Conservation (phyloP, 2,888 invertebrate species). For the Branchipolynoe longqiensis region DNA sequence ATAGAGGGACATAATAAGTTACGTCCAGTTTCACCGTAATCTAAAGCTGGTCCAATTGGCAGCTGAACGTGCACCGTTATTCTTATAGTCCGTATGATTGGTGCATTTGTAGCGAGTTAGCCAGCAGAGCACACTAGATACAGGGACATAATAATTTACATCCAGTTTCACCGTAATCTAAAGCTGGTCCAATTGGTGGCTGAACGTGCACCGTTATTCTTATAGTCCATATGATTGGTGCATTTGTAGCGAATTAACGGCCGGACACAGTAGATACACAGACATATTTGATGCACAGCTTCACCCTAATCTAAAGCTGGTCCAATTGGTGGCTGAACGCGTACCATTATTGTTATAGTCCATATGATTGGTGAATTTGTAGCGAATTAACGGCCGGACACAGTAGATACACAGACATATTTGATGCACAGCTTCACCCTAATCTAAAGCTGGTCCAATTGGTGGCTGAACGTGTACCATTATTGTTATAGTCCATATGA, state of each 20-base stretch:
- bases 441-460: too few relatives aligned
- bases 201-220: background rate
- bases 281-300: background rate
- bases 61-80: background rate
- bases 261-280: background rate
- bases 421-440: too few relatives aligned
- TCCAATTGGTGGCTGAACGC: background rate
- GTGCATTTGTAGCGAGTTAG: conserved; percentile 1
- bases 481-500: conserved; percentile 41
- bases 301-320: too few relatives aligned
- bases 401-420: background rate
- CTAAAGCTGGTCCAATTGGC: too few relatives aligned
- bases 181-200: too few relatives aligned
- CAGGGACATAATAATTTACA: conserved; percentile 23
- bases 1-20: background rate
- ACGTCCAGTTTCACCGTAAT: too few relatives aligned
- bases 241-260: background rate
- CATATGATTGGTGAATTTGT: conserved; percentile 23
- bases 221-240: conserved; percentile 34
- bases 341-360: conserved; percentile 18
- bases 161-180: too few relatives aligned
- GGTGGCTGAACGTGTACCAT: background rate
- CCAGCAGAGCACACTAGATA: background rate
- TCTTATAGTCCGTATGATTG: conserved; percentile 41
- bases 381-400: background rate